A percentile compares a stretch with the other conserved stretches of the same genome.
These are phyloP conservation scores for Pogonomyrmex barbatus DNA, from an alignment of 1,140 invertebrate species.

Conservation along the genomic window DNA sequence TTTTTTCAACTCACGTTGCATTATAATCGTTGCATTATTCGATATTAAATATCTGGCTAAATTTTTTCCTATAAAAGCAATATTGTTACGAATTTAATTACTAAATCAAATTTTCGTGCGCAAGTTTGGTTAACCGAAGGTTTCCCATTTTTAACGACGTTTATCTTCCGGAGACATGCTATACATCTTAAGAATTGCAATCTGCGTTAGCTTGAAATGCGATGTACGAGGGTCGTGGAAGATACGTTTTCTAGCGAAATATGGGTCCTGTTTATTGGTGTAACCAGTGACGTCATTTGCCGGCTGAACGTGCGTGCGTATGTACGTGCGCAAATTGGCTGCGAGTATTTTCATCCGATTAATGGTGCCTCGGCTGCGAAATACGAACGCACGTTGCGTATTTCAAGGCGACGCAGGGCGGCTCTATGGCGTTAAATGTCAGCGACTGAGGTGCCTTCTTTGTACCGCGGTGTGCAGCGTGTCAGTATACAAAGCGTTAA, in stretches of 20 bases:
- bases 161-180: background rate
- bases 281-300: constrained; percentile 72
- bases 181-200: constrained; percentile 1
- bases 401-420: constrained; percentile 34
- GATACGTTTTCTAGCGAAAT: constrained; percentile 62
- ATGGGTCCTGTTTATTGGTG: constrained; percentile 73
- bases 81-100: background rate
- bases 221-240: constrained; percentile 5
- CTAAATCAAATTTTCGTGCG: background rate
- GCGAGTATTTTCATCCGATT: constrained; percentile 71
- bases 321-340: constrained; percentile 50
- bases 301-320: constrained; percentile 15
- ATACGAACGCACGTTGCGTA: constrained; percentile 52
- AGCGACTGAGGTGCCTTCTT: constrained; percentile 9
- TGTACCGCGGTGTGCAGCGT: background rate
- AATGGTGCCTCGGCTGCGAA: constrained; percentile 54
- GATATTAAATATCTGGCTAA: background rate
- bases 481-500: background rate
- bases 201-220: constrained; percentile 1
- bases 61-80: background rate
- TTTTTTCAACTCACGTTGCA: background rate
- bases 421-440: constrained; percentile 38
- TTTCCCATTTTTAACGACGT: background rate
- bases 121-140: background rate
- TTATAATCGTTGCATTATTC: background rate